Percentiles rank a stretch among this genome's conserved stretches.
phyloP scores from a whole-genome alignment of 2,888 invertebrate genomes.

The Yponomeuta evonymella region DNA sequence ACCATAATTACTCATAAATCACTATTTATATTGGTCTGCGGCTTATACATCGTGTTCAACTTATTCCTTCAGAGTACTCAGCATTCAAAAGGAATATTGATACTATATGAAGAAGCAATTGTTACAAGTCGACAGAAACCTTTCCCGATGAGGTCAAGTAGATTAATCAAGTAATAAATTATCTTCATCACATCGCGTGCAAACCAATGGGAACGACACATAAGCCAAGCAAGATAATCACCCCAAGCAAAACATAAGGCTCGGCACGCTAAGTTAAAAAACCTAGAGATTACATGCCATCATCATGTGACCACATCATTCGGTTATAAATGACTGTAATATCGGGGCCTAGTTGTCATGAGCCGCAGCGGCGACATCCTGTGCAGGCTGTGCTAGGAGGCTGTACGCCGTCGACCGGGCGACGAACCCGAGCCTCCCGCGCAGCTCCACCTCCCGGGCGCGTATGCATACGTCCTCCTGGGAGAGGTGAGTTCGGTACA shows the following conservation, averaged over 20 bases:
- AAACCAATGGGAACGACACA: neutral
- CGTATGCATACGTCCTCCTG: too few relatives aligned
- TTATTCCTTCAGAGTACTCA: neutral
- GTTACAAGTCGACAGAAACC: neutral
- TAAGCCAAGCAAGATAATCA: neutral
- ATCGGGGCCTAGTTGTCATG: neutral
- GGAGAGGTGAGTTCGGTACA: too few relatives aligned
- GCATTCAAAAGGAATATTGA: neutral
- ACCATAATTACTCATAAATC: slow-evolving; percentile 7
- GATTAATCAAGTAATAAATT: neutral
- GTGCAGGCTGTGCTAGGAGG: slow-evolving; percentile 31
- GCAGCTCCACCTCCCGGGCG: neutral
- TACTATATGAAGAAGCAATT: neutral
- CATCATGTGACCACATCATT: neutral
- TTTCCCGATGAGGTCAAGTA: neutral
- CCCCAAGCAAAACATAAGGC: neutral
- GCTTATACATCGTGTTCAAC: slow-evolving; percentile 4
- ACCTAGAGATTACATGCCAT: neutral
- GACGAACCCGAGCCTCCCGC: slow-evolving; percentile 49
- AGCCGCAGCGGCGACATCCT: slow-evolving; percentile 46
- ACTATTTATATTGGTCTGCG: slow-evolving; percentile 5
- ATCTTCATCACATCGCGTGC: neutral
- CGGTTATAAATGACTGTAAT: neutral
- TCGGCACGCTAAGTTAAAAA: neutral
- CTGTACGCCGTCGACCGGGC: slow-evolving; percentile 48